Conservation (phyloP, 2,113 vertebrate species). For the Corythoichthys haematopterus region DNA sequence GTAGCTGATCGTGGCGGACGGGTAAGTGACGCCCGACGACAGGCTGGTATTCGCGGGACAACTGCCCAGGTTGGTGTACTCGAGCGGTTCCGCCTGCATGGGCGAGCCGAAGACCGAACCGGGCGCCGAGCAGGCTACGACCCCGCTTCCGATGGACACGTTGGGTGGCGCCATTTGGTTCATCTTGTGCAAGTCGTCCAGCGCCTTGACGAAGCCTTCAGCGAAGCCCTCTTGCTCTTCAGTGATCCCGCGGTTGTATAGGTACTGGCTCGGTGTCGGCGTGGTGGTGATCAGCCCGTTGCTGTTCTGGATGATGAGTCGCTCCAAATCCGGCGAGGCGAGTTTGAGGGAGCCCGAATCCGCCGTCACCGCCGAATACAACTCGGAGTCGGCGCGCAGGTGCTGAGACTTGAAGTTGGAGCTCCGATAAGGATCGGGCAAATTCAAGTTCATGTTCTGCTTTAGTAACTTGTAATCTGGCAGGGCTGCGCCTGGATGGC, state of each 20-base stretch:
- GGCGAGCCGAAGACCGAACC: slow-evolving; percentile 69
- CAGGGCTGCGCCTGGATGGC: slow-evolving; percentile 78
- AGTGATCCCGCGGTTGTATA: slow-evolving; percentile 75
- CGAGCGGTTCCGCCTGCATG: slow-evolving; percentile 74
- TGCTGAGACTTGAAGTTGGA: slow-evolving; percentile 75
- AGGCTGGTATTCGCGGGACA: slow-evolving; percentile 68
- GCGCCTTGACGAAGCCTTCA: slow-evolving; percentile 85
- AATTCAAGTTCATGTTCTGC: slow-evolving; percentile 82
- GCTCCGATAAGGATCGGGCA: slow-evolving; percentile 80
- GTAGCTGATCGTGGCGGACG: slow-evolving; percentile 74
- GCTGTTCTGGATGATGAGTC: slow-evolving; percentile 86
- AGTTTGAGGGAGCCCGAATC: slow-evolving; percentile 82
- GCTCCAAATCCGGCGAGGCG: slow-evolving; percentile 84
- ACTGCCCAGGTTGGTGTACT: slow-evolving; percentile 85
- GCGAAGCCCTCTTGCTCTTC: slow-evolving; percentile 89
- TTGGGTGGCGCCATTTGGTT: slow-evolving; percentile 89
- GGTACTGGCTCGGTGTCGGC: slow-evolving; percentile 75
- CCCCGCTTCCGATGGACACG: slow-evolving; percentile 78
- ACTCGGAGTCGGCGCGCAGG: slow-evolving; percentile 72
- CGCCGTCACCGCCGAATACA: slow-evolving; percentile 58
- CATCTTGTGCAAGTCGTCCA: slow-evolving; percentile 92
- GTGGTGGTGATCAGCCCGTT: slow-evolving; percentile 86
- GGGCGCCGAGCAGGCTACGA: slow-evolving; percentile 64
- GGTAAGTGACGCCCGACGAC: slow-evolving; percentile 68
- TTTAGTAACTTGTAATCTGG: slow-evolving; percentile 84